Conservation (phyloP, 2,888 invertebrate genomes). For the Nudaria mundana region DNA sequence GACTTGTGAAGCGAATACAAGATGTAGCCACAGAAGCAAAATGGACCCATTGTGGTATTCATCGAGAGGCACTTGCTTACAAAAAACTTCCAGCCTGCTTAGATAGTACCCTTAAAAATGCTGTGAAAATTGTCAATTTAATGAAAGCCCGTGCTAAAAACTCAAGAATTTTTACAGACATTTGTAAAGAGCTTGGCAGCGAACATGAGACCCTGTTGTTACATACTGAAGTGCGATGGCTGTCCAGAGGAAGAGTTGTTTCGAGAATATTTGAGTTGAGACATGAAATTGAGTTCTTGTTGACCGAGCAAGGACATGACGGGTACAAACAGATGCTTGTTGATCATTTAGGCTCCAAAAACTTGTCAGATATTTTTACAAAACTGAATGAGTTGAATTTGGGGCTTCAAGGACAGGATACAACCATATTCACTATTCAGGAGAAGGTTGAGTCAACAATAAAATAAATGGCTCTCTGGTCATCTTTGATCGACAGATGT, state of each 20-base stretch:
- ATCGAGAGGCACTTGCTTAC: slow-evolving; percentile 12
- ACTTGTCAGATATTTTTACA: slow-evolving; percentile 14
- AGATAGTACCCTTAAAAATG: neutral
- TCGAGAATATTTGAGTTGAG: slow-evolving; percentile 11
- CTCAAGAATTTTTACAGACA: slow-evolving; percentile 8
- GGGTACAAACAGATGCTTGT: slow-evolving; percentile 4
- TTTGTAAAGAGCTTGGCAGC: slow-evolving; percentile 8
- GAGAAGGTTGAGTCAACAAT: slow-evolving; percentile 3
- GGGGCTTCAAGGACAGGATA: slow-evolving; percentile 22
- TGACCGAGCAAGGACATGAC: neutral
- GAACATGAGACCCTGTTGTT: slow-evolving; percentile 10
- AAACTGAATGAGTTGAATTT: slow-evolving; percentile 20
- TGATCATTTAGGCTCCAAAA: slow-evolving; percentile 4
- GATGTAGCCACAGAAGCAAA: slow-evolving; percentile 7
- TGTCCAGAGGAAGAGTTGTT: slow-evolving; percentile 14
- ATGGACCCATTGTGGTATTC: slow-evolving; percentile 12
- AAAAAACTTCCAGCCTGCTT: slow-evolving; percentile 5
- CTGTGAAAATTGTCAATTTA: slow-evolving; percentile 10
- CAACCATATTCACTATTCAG: slow-evolving; percentile 13
- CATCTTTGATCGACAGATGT: slow-evolving; percentile 4
- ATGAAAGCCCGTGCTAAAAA: slow-evolving; percentile 6
- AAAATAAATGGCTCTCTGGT: slow-evolving; percentile 1
- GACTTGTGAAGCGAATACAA: slow-evolving; percentile 6
- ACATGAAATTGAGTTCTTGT: slow-evolving; percentile 8
- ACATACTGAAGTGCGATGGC: slow-evolving; percentile 18